Conservation (phyloP, 2,797 vertebrate species). For the Kryptolebias ocellatus region DNA sequence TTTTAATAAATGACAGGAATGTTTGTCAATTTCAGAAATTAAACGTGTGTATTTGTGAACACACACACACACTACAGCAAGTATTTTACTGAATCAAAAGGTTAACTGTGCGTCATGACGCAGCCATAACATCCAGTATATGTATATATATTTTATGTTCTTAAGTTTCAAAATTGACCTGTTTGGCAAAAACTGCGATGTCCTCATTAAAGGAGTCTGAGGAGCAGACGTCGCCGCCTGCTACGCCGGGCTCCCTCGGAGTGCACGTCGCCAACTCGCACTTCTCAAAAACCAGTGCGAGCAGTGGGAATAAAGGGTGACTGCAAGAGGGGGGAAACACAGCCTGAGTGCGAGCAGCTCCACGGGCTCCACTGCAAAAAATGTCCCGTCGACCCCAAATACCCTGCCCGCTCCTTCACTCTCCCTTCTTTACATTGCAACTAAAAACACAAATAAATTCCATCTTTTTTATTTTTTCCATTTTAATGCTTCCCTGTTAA, state of each 20-base stretch:
- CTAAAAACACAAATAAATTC: not conserved
- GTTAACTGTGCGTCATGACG: constrained; percentile 26
- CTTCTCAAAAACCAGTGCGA: constrained; percentile 99
- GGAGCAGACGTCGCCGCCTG: constrained; percentile 98
- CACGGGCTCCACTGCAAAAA: constrained; percentile 66
- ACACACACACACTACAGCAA: constrained; percentile 13
- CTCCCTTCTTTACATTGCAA: not conserved
- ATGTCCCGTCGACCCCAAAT: constrained; percentile 28
- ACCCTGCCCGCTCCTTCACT: not conserved
- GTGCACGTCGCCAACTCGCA: constrained; percentile 99
- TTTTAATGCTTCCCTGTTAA: constrained; percentile 1
- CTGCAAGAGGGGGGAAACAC: constrained; percentile 86
- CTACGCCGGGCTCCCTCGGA: constrained; percentile 97
- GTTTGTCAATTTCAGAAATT: not conserved
- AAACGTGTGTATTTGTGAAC: not conserved
- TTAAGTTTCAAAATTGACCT: constrained; percentile 84
- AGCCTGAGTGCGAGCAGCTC: constrained; percentile 72
- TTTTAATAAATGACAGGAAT: not conserved
- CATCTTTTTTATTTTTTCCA: not conserved
- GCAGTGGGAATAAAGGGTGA: constrained; percentile 99
- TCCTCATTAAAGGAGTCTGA: constrained; percentile 99
- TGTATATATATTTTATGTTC: not conserved
- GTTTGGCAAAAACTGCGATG: constrained; percentile 99
- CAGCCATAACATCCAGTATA: constrained; percentile 30
- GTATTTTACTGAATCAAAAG: constrained; percentile 15